Base-by-base conservation (phyloP, 2,888 invertebrate species). In the Itoplectis maculator region DNA sequence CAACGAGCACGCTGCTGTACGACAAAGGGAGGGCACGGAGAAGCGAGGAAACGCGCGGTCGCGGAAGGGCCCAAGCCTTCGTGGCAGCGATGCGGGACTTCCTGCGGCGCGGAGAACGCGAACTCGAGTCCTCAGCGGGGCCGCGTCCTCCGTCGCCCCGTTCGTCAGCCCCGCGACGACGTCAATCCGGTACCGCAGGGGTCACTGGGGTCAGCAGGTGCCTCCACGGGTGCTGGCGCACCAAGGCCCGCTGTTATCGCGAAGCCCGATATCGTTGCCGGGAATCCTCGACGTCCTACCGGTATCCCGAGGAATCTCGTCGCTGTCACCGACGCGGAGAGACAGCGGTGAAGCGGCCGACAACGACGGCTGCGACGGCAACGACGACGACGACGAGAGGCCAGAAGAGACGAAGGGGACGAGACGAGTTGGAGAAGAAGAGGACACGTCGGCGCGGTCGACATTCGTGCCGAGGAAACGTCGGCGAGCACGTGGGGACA, bases 61-160 rank as follows among this genome's bases (percentile, higher is more conserved):
- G 79, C 42, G 78, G 81, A 81, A 35, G 93, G 88, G 66, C 91
- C 78, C 79, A 93, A 91, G 56, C 93, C 93, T 82, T 91, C 92
- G 69, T 89, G 87, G 84, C 94, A 94, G 84, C 94, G 93, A 85
- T 92, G 92, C 81, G 93, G 93, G 78, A 93, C 92, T 51, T 93
- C 91, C 73, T 88, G 89, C 86, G 94, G 92, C 65, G 93, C 87
- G 89, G 89, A 88, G 87, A 86, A 87, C 88, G 87, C 88, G 87
- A 88, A 82, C 88, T 87, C 88, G 88, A 89, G 86, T 85, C 87
- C 84, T 85, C 86, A 80, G 84, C 87, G 84, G 82, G 82, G 63
- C 63, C 79, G 75, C 85, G 84, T 85, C 84, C 79, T 74, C 81
- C 84, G 78, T 83, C 85, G 82, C 73, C 79, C 63, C 73, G 68